Base-by-base conservation (phyloP, 2,888 invertebrate species). In the Drosophila helvetica region DNA sequence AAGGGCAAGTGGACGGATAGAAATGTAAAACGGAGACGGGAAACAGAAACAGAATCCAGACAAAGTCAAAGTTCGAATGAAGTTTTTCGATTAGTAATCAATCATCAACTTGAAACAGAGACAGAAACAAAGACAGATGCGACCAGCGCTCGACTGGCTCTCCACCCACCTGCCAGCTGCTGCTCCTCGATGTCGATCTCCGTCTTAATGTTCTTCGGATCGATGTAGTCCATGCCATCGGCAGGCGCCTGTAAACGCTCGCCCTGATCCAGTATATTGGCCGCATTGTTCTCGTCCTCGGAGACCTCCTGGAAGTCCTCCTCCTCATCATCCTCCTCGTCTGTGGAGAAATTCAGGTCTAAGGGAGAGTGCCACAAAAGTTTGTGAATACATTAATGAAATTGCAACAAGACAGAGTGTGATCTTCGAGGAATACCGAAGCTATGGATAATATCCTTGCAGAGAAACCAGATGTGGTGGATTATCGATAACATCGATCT, bases 301-400 rank as follows among this genome's bases (percentile, higher is more conserved):
- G 93, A 93, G 91, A 93, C 69, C 80, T 95, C 94, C 81, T 95
- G 94, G 69, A 95, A 93, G 84, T 95, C 95, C 42, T 86, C 76
- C 19, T 76, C 85, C 48, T 86, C 85, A 72, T 94, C 94, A 74
- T 94, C 95, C 67, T 94, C 94, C 66, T 94, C 95, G 87, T 95
- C 95, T 60, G 95, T 95, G 15, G 95, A 95, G 89, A 95, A 95
- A 91, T 95, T 95, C 52, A 95, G 91, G 92, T 95, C 95, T 94
- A 30, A 22, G 22, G 15, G 0, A 27, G 46, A 48, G 25, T 53
- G 56, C 53, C 18, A 25, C n/a, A 46, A 22, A 25, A 51, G 46
- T 62, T 43, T 52, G 27, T 38, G 22, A 63, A 52, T n/a, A 55
- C 62, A 17, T 22, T n/a, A 43, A 17, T 19, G 9, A 8, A 42